Evolutionary conservation across 2,113 vertebrate genomes (phyloP), one percentile per base, ranked within the genome.

Genomic region (Manacus vitellinus): DNA sequence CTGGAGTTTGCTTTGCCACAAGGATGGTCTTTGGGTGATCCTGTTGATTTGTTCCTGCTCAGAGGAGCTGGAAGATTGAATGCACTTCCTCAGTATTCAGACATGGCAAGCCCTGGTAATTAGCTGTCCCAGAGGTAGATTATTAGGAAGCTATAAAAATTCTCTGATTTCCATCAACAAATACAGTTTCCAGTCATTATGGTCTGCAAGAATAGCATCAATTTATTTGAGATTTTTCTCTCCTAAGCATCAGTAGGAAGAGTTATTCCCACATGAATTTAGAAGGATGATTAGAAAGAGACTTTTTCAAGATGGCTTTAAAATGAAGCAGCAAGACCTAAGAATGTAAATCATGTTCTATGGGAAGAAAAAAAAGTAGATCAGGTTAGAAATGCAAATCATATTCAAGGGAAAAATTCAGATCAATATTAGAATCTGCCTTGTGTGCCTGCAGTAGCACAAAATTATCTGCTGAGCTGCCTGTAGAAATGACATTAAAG

Each of bases 351-450:
- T 97, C 94, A 94, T 97, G 92, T 95, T 96, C 96, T 94, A 77
- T 89, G 94, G 77, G 76, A 95, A 86, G 85, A 39, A 87, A n/a
- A 71, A 89, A 95, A 92, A 78, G 63, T 8, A 94, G 72, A 96
- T 90, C 81, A 93, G 94, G 94, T 88, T 94, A 87, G 89, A 92
- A 97, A 97, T 97, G 95, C 96, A 97, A 97, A 97, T 97, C 94
- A 89, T 94, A 95, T 97, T 95, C 92, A 95, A 84, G 82, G 72
- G 73, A 77, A 95, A 93, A 95, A 97, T 86, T 96, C 96, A 94
- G 95, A 96, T 97, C 96, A 97, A 95, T 97, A 95, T 95, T 94
- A 97, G 96, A 97, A 96, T 97, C 94, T 97, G 94, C 89, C 92
- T 95, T 92, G 85, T 96, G 95, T 90, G 94, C 95, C 96, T 96